Conservation (phyloP, 2,888 invertebrate species). For the Pristionchus entomophagus region DNA sequence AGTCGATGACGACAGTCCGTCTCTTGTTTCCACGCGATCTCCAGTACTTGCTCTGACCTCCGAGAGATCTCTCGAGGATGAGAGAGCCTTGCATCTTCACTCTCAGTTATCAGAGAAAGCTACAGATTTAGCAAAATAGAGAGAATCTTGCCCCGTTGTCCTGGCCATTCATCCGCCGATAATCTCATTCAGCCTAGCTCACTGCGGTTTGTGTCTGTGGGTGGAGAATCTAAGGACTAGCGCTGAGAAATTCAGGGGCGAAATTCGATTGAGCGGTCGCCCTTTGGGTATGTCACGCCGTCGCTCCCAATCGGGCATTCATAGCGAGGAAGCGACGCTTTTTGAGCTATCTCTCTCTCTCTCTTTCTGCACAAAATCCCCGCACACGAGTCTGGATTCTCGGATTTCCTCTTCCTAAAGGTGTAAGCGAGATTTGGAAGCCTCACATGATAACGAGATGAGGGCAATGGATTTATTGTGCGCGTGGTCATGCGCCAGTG, state of each 20-base stretch:
- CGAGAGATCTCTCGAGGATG: not conserved
- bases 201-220: not conserved
- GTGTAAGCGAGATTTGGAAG: too few relatives aligned
- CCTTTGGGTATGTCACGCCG: not conserved
- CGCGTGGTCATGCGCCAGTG: too few relatives aligned
- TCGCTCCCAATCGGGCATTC: not conserved
- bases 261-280: not conserved
- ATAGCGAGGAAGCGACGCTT: too few relatives aligned
- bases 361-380: too few relatives aligned
- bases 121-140: not conserved
- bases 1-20: not conserved
- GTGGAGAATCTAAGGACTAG: not conserved
- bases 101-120: not conserved
- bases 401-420: too few relatives aligned
- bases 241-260: not conserved
- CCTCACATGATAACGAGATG: too few relatives aligned
- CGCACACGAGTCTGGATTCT: too few relatives aligned
- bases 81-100: not conserved
- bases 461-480: too few relatives aligned
- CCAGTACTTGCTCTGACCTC: too few relatives aligned
- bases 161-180: slow-evolving; percentile 23
- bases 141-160: not conserved
- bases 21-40: not conserved
- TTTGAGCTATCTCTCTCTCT: too few relatives aligned
- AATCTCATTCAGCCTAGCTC: slow-evolving; percentile 5